Evolutionary conservation across 2,797 vertebrate species (phyloP), one percentile per base, ranked within the genome.

Genomic region (Amphiprion clarkii): DNA sequence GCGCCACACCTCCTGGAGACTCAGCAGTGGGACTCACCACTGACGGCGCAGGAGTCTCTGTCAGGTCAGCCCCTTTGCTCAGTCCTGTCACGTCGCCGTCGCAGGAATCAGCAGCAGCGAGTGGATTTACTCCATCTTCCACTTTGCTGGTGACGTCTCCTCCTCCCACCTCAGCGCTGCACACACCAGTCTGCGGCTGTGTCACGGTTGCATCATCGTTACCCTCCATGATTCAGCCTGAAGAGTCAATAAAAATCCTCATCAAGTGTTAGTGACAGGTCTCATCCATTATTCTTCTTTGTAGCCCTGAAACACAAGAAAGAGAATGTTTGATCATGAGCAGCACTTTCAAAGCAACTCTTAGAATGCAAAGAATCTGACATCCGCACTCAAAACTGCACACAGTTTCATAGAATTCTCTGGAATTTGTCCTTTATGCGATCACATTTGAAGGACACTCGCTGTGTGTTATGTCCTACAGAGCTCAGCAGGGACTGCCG

Each of bases 1-100:
- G 93, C 5, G 98, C 95, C 71, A 99, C 91, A 2, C 96, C 96
- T 1, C 95, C 97, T n/a, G 97, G 91, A 0, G 96, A 87, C 21
- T 98, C 98, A 0, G 95, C 77, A 0, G 89, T 71, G 0, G 96
- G 95, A 0, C 92, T 95, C 83, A 96, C 92, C 63, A 95, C 95
- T 2, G 84, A 25, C 0, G 96, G 91, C 0, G 95, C 92, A 0
- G 96, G 94, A 63, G 96, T 92, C 0, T 96, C 96, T 74, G 93
- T 92, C 33, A 96, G 87, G 0, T 93, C 93, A 0, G 95, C 94
- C 74, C 95, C 97, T 94, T 98, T 99, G 73, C 94, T 96, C 83
- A 96, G 89, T 78, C 94, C 95, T 0, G 95, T 89, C 1, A 93
- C 91, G 63, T 93, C 94, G 81, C 95, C 94, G 66, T 95, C 96